Evolutionary conservation across 1,140 invertebrate species (phyloP).

Genomic region (Dendroctonus valens): DNA sequence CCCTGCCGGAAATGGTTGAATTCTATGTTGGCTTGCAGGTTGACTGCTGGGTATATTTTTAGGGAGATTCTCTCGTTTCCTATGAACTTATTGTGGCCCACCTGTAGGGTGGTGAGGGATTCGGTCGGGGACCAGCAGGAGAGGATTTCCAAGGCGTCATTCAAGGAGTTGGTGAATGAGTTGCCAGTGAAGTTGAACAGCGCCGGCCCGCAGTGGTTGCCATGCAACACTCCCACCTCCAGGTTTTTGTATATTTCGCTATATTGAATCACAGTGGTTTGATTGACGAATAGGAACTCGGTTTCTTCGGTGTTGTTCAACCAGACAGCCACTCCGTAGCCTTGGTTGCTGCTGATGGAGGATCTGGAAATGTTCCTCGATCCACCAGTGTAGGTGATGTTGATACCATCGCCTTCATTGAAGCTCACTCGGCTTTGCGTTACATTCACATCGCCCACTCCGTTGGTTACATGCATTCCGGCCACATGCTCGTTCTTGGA

Average conservation of each 20-base stretch:
- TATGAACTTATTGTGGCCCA: slow-evolving; percentile 83
- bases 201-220: slow-evolving; percentile 72
- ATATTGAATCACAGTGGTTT: slow-evolving; percentile 84
- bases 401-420: slow-evolving; percentile 89
- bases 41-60: slow-evolving; percentile 80
- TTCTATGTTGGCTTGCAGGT: slow-evolving; percentile 75
- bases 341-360: slow-evolving; percentile 74
- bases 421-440: slow-evolving; percentile 85
- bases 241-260: slow-evolving; percentile 81
- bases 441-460: slow-evolving; percentile 88
- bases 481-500: slow-evolving; percentile 85
- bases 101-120: slow-evolving; percentile 64
- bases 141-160: slow-evolving; percentile 73
- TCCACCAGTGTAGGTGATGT: slow-evolving; percentile 90
- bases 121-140: slow-evolving; percentile 72
- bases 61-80: slow-evolving; percentile 74
- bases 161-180: slow-evolving; percentile 72
- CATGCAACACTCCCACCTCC: slow-evolving; percentile 79
- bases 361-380: slow-evolving; percentile 83
- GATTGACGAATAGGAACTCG: slow-evolving; percentile 74
- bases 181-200: slow-evolving; percentile 86
- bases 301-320: slow-evolving; percentile 83
- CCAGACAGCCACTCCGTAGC: slow-evolving; percentile 84
- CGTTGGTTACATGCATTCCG: slow-evolving; percentile 80
- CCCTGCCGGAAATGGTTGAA: slow-evolving; percentile 87